Base-by-base conservation (phyloP, 64 coral and sea anemone species). In the Cladopsammia gracilis region DNA sequence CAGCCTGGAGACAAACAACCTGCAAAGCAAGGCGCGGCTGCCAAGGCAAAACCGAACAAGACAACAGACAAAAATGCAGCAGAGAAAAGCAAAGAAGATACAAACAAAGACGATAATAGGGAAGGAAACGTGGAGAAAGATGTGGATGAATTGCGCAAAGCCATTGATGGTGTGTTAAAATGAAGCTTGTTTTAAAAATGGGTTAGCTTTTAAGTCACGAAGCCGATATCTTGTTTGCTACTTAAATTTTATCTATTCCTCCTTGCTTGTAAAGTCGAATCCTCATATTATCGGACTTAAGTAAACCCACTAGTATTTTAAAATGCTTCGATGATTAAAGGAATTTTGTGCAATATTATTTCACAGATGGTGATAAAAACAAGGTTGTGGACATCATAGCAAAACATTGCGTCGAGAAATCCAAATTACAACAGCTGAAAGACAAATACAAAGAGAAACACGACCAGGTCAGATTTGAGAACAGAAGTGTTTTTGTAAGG, bases 381-480 rank as follows among this genome's bases (percentile, higher is more conserved):
- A 89, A 73, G 14, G 81, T 93, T 73, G 74, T 96, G 19, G 85
- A 84, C 64, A 77, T 96, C 43, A 59, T 96, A 48, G 83, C 90
- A 11, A 96, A 77, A 79, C 52, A 89, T 34, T 83, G 85, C 46
- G 68, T 61, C n/a, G 95, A 96, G 12, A 88, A 93, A 64, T 74
- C 67, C 7, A 92, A 80, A 59, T 25, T 96, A 58, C 25, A 93
- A 24, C 69, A 93, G 13, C 69, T 96, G 2, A 78, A 73, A 48
- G 86, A 92, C 4, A 96, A 88, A 10, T 98, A 95, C 75, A 94
- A 79, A 16, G 48, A 87, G n/a, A 88, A 92, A 61, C 82, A 98
- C 58, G 71, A 83, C 18, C 59, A 94, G 77, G 92, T 94, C 61
- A 7, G 2, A 43, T 1, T 20, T 44, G 26, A 45, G 25, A 14